These are phyloP conservation scores for Bombylius major DNA, from an alignment of 2,888 invertebrate species.

Conservation along the genomic window DNA sequence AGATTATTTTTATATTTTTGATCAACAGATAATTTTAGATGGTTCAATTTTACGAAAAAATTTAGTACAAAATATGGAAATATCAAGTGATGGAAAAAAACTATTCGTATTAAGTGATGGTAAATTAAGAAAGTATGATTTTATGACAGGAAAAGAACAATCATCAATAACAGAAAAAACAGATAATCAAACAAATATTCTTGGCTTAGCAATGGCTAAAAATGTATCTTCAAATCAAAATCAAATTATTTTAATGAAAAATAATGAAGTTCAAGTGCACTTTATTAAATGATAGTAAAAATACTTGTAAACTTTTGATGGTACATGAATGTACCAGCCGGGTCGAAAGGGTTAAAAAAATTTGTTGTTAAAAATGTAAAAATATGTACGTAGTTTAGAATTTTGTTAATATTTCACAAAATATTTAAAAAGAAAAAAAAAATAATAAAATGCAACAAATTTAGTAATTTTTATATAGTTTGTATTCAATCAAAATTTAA, in stretches of 20 bases:
- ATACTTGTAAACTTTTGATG: too few relatives aligned
- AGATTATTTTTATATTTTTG: conserved; percentile 19
- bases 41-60: conserved; percentile 28
- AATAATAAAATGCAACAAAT: too few relatives aligned
- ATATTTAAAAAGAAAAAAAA: too few relatives aligned
- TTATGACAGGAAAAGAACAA: conserved; percentile 11
- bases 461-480: too few relatives aligned
- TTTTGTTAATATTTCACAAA: too few relatives aligned
- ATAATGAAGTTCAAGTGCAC: conserved; percentile 11
- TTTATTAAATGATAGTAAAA: conserved; percentile 2
- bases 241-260: conserved; percentile 4
- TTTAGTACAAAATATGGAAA: conserved; percentile 26
- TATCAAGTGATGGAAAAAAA: conserved; percentile 29
- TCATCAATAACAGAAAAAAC: background rate
- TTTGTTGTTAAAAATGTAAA: too few relatives aligned
- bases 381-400: too few relatives aligned
- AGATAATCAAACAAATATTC: background rate
- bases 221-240: conserved; percentile 2
- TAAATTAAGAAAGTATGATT: conserved; percentile 26
- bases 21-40: conserved; percentile 28
- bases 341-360: too few relatives aligned
- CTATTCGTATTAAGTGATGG: conserved; percentile 30
- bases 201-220: conserved; percentile 1
- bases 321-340: too few relatives aligned
- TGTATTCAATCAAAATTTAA: too few relatives aligned